phyloP scores from a whole-genome alignment of 2,113 vertebrate species.

The Falco punctatus region DNA sequence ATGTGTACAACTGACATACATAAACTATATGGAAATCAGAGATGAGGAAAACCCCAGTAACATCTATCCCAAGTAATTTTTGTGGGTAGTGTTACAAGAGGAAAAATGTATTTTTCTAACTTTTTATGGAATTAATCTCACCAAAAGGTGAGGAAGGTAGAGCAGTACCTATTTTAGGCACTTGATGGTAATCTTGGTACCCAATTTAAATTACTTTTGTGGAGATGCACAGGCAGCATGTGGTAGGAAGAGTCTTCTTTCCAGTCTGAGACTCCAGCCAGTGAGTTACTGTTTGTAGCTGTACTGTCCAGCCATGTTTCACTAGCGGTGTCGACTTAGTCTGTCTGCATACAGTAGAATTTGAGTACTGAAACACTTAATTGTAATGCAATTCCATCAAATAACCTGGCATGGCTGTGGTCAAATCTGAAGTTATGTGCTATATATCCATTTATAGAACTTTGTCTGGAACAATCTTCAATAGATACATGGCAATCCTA shows the following conservation, averaged over 20 bases:
- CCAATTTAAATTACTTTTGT: neutral
- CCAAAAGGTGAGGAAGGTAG: neutral
- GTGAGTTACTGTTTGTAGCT: neutral
- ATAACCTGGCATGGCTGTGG: neutral
- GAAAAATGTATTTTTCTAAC: neutral
- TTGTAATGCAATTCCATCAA: neutral
- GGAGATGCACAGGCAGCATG: neutral
- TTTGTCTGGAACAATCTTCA: neutral
- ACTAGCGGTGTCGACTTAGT: neutral
- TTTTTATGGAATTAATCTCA: neutral
- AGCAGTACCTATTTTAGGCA: neutral
- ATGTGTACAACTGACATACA: neutral
- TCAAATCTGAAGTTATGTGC: neutral
- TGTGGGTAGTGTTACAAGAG: neutral
- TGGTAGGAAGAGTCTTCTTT: neutral
- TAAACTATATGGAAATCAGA: neutral
- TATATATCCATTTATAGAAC: neutral
- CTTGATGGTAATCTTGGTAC: neutral
- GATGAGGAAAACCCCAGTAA: neutral
- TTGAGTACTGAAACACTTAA: neutral
- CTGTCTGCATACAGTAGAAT: neutral
- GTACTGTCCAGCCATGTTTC: neutral
- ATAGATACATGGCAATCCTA: neutral
- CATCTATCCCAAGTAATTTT: neutral
- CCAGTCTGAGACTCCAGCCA: neutral